Evolutionary conservation across 2,113 vertebrate genomes (phyloP).

Genomic region (Pithys albifrons): DNA sequence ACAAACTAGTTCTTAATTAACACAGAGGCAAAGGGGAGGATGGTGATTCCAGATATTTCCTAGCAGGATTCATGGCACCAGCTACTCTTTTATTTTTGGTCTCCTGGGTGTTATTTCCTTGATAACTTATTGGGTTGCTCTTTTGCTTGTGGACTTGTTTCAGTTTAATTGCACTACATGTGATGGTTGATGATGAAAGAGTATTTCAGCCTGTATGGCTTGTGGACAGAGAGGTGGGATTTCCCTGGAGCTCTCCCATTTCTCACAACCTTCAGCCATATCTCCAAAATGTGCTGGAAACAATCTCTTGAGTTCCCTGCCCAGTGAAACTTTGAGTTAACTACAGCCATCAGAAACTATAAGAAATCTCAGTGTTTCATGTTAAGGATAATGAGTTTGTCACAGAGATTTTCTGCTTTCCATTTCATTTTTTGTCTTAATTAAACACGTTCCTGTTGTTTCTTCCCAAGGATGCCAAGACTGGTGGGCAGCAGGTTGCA

Average conservation of each 20-base stretch:
- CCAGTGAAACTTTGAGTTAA: not conserved
- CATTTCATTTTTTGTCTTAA: not conserved
- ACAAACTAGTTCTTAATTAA: not conserved
- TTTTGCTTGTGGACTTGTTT: not conserved
- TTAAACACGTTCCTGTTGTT: not conserved
- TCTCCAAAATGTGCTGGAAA: not conserved
- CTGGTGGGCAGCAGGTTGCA: conserved; percentile 70
- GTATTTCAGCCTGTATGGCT: not conserved
- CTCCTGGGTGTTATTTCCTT: not conserved
- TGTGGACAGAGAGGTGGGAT: not conserved
- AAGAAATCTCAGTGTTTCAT: not conserved
- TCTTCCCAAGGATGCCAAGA: conserved; percentile 68
- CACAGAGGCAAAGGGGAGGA: not conserved
- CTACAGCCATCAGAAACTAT: not conserved
- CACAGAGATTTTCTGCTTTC: not conserved
- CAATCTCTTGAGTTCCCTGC: not conserved
- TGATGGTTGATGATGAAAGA: not conserved
- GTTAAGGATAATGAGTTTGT: not conserved
- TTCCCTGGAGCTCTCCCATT: not conserved
- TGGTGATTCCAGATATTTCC: not conserved
- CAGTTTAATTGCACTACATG: not conserved
- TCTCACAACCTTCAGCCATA: not conserved
- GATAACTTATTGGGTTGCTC: not conserved
- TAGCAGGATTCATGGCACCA: not conserved
- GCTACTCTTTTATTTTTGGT: not conserved